These are phyloP conservation scores for Eumaeus atala DNA, from an alignment of 1,140 invertebrate genomes.

Conservation along the genomic window DNA sequence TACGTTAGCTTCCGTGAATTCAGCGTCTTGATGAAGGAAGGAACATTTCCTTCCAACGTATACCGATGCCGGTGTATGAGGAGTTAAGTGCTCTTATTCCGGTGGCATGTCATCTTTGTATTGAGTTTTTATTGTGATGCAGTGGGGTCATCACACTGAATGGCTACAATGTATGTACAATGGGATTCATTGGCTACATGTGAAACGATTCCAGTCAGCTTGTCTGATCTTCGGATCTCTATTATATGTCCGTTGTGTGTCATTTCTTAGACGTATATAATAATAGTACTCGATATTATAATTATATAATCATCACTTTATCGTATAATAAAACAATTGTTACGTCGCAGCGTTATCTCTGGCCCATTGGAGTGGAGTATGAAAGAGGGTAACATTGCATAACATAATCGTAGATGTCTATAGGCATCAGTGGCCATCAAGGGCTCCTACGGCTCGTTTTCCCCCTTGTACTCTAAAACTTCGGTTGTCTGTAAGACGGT, in stretches of 20 bases:
- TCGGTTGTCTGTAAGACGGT: too few relatives aligned
- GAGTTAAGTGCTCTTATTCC: not conserved
- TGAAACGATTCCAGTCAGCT: conserved; percentile 25
- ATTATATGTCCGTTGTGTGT: not conserved
- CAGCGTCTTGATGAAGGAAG: conserved; percentile 6
- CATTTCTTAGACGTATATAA: too few relatives aligned
- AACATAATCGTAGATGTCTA: too few relatives aligned
- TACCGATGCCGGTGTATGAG: not conserved
- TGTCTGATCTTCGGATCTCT: conserved; percentile 18
- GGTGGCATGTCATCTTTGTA: not conserved
- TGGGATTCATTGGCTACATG: conserved; percentile 41
- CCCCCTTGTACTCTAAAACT: too few relatives aligned
- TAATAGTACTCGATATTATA: too few relatives aligned
- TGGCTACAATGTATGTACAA: conserved; percentile 43
- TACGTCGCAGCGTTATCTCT: too few relatives aligned
- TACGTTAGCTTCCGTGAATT: not conserved
- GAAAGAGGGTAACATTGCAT: too few relatives aligned
- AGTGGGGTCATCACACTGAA: conserved; percentile 46
- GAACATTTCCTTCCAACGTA: conserved; percentile 2
- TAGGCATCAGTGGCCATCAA: too few relatives aligned
- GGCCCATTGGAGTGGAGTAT: too few relatives aligned
- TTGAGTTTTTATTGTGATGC: conserved; percentile 35
- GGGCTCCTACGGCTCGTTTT: too few relatives aligned
- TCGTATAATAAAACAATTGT: too few relatives aligned
- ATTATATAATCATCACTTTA: too few relatives aligned